Evolutionary conservation across 2,113 vertebrate genomes (phyloP), one percentile per base, ranked within the genome.

Genomic region (Hyla sarda): DNA sequence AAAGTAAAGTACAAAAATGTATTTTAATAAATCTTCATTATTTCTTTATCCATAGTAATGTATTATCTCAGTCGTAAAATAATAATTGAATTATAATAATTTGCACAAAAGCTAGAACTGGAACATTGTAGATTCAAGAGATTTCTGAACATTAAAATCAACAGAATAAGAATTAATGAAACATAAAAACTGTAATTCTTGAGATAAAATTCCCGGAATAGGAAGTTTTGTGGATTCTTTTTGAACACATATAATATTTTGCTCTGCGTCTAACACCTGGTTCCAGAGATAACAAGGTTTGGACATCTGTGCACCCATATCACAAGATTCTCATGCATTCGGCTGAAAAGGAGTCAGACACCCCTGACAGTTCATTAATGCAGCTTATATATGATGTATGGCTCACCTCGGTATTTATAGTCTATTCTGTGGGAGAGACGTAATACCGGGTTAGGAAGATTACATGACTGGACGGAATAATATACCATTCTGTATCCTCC

Each of bases 101-200:
- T 23, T 41, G 21, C 8, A 10, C 21, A n/a, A 13, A 5, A 0
- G 10, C 21, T 19, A 71, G 16, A 71, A 28, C 4, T 48, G 41
- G 23, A 74, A 23, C 71, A 23, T 73, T 25, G 21, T 37, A 73
- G 12, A 48, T 13, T 47, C 23, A 2, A 41, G 6, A 45, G 41
- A 74, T 5, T 47, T 74, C 23, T 25, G 12, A 28, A 74, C 72
- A 48, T 47, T 74, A 41, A 71, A 28, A 21, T 21, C 72, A 47
- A 47, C 67, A 37, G 17, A 37, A 72, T 21, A 45, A 30, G 52
- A 56, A 73, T 54, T 28, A 72, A 13, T 32, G 58, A 83, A 67
- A 84, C 75, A 37, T 47, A 67, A 75, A 6, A 48, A 52, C 54
- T 85, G 83, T 78, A 45, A 85, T 37, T 75, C n/a, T 84, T 47